Evolutionary conservation across 2,113 vertebrate species (phyloP), one percentile per base, ranked within the genome.

Genomic region (Morone saxatilis): DNA sequence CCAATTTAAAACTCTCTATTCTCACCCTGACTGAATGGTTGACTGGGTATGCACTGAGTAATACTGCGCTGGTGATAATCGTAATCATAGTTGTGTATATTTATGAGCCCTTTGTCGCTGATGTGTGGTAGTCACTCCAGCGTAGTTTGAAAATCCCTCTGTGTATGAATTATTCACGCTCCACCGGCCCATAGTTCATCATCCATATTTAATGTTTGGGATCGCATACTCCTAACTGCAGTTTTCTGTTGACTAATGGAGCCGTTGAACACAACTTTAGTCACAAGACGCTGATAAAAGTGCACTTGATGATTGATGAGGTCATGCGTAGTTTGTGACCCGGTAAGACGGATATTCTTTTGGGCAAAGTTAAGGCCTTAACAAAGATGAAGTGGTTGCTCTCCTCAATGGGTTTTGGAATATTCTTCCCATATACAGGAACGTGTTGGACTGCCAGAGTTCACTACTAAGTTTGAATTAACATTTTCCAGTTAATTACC

Each of bases 151-250:
- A 82, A 81, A 71, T 81, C 77, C 48, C 66, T 66, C 75, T 73
- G 40, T 36, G 45, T 83, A 92, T 96, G 71, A 95, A 95, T 95
- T 93, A 95, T 95, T 94, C 77, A 95, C 78, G 43, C 77, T 83
- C 79, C 86, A 88, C 84, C 40, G 86, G 78, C 87, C 92, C 78
- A 77, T 91, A 93, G 83, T 88, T 90, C 88, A 65, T 88, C 92
- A 93, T 95, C 78, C 57, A 93, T 95, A 88, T 94, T 94, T 91
- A 90, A 95, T 94, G 83, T 19, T n/a, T 47, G 53, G 73, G 78
- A 88, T 92, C 61, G 50, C 71, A 53, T 71, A 74, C 78, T 86
- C 72, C 71, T 78, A 76, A 79, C 84, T 73, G 75, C 88, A 90
- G 84, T 83, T 87, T 87, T 89, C 77, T 90, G 67, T 93, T 86